Conservation (phyloP, 1,140 invertebrate species). For the Tetramorium simillimum region DNA sequence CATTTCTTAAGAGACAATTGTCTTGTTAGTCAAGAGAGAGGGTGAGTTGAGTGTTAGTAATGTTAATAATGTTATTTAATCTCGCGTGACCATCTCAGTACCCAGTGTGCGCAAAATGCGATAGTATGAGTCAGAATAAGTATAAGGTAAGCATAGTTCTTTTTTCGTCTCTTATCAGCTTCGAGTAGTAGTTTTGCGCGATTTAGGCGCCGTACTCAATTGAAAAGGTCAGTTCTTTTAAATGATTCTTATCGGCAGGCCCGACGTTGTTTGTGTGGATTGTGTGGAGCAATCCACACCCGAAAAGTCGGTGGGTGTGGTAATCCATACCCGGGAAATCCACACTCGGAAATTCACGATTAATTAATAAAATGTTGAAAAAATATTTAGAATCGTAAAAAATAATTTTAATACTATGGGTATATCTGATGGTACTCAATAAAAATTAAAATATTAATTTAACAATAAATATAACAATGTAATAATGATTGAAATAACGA, state of each 20-base stretch:
- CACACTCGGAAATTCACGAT: no score
- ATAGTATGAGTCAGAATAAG: not conserved
- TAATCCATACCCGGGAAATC: no score
- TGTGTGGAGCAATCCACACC: no score
- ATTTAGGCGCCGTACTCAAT: conserved; percentile 80
- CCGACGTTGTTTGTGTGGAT: no score
- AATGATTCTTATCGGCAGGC: conserved; percentile 77
- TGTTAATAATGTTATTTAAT: not conserved
- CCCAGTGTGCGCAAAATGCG: not conserved
- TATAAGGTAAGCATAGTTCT: not conserved
- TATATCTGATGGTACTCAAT: no score
- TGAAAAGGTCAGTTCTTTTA: conserved; percentile 85
- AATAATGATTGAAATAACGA: no score
- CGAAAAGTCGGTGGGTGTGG: no score
- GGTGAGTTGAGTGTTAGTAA: not conserved
- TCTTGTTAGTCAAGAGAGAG: not conserved
- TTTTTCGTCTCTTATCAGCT: not conserved
- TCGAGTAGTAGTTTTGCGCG: not conserved
- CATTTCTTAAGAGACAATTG: not conserved
- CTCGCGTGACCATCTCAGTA: not conserved
- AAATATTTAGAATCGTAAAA: no score
- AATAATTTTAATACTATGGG: no score
- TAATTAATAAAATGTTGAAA: no score
- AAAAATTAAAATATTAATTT: no score
- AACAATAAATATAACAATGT: no score